These are phyloP conservation scores for Eudyptes chrysolophus DNA, from an alignment of 2,113 vertebrate genomes.

Conservation along the genomic window DNA sequence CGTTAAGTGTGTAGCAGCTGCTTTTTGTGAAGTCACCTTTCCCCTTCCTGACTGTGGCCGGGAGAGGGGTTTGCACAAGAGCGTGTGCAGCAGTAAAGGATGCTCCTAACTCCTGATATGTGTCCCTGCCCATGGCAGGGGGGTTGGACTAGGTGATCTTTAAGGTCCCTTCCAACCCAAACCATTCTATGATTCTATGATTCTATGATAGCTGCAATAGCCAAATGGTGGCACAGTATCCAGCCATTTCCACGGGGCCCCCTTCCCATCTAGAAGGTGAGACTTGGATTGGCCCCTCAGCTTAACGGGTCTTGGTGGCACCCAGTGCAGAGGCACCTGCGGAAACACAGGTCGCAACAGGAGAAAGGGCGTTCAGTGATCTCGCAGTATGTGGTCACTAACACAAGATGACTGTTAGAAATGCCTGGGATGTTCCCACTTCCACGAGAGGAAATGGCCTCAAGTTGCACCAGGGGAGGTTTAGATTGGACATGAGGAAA, in stretches of 20 bases:
- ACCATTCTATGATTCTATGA: no score
- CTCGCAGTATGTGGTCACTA: neutral
- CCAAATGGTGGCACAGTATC: neutral
- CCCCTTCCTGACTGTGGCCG: neutral
- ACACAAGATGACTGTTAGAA: neutral
- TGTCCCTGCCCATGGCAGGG: no score
- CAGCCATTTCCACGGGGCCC: neutral
- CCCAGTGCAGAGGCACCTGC: neutral
- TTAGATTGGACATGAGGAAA: no score
- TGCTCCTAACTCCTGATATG: neutral
- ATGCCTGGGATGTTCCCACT: neutral
- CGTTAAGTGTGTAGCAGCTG: neutral
- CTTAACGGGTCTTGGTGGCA: neutral
- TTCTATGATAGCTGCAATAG: neutral
- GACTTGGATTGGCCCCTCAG: neutral
- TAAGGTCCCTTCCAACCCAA: no score
- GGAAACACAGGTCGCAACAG: neutral
- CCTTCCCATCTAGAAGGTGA: neutral
- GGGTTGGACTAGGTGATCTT: no score
- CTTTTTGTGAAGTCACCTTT: neutral
- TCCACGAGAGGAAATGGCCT: neutral
- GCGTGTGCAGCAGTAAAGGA: rapidly evolving
- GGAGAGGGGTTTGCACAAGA: neutral
- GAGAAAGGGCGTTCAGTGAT: neutral
- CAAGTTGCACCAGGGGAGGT: no score